phyloP scores from a whole-genome alignment of 2,888 invertebrate species.

The Temnothorax rugatulus region DNA sequence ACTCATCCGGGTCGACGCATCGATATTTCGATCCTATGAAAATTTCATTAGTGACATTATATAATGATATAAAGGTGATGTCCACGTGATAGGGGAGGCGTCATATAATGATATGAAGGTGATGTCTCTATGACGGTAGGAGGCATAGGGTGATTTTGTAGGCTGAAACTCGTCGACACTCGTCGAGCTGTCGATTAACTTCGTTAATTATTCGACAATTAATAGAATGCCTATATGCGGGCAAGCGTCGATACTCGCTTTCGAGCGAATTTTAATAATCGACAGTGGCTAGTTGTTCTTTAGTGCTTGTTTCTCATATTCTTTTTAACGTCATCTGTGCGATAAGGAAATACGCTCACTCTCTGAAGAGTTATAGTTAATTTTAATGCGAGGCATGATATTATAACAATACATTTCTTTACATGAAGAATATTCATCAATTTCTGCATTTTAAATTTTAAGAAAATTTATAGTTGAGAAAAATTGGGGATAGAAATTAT shows the following conservation, averaged over 20 bases:
- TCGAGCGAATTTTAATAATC: constrained; percentile 80
- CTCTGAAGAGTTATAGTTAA: background rate
- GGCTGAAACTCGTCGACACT: constrained; percentile 78
- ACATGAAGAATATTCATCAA: background rate
- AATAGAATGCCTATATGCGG: constrained; percentile 73
- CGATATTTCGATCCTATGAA: constrained; percentile 83
- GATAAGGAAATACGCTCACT: background rate
- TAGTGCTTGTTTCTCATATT: constrained; percentile 21
- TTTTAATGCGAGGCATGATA: background rate
- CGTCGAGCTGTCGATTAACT: constrained; percentile 84
- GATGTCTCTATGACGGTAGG: constrained; percentile 65
- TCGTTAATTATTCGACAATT: constrained; percentile 83
- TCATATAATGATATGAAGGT: constrained; percentile 82
- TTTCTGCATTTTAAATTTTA: background rate
- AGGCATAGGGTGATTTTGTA: constrained; percentile 62
- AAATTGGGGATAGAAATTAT: background rate
- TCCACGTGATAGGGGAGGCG: constrained; percentile 62
- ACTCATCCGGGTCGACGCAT: constrained; percentile 73
- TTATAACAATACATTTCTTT: background rate
- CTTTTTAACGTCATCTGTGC: background rate
- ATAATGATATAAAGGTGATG: constrained; percentile 82
- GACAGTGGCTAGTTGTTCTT: constrained; percentile 40
- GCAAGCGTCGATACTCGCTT: constrained; percentile 76
- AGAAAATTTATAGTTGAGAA: background rate
- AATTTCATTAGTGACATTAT: constrained; percentile 82